Conservation (phyloP, 2,797 vertebrate species). For the Adelosebastes latens region DNA sequence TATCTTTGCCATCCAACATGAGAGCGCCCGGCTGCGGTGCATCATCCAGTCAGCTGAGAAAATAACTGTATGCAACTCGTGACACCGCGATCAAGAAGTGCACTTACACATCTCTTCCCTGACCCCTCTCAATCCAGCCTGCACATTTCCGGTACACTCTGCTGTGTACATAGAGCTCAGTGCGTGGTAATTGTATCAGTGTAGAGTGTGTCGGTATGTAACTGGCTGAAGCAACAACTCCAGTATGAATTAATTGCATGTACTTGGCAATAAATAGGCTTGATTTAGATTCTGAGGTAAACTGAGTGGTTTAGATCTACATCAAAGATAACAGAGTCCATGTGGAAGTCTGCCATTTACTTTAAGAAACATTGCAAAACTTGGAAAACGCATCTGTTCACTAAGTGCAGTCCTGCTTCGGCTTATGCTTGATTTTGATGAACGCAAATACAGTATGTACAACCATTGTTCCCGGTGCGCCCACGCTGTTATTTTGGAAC, state of each 20-base stretch:
- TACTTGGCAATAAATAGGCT: background rate
- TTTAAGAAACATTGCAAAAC: background rate
- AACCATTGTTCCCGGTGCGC: background rate
- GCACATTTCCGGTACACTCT: background rate
- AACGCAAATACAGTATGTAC: background rate
- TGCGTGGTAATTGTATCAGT: background rate
- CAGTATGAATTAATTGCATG: background rate
- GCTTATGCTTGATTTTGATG: background rate
- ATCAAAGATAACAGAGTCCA: background rate
- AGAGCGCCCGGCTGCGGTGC: background rate
- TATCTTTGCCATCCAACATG: background rate
- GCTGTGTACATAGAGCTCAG: background rate
- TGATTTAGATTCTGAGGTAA: background rate
- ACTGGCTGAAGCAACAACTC: background rate
- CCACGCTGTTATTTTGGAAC: background rate
- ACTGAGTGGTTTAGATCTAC: background rate
- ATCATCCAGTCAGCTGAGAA: slow-evolving; percentile 22
- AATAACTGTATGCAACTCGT: slow-evolving; percentile 8
- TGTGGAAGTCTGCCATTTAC: background rate
- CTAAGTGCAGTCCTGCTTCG: background rate
- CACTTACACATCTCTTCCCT: slow-evolving; percentile 13
- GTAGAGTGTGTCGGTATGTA: background rate
- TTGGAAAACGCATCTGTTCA: background rate
- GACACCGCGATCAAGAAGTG: slow-evolving; percentile 4
- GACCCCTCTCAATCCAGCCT: slow-evolving; percentile 8